Base-by-base conservation (phyloP, 2,888 invertebrate genomes). In the Cepaea hortensis region DNA sequence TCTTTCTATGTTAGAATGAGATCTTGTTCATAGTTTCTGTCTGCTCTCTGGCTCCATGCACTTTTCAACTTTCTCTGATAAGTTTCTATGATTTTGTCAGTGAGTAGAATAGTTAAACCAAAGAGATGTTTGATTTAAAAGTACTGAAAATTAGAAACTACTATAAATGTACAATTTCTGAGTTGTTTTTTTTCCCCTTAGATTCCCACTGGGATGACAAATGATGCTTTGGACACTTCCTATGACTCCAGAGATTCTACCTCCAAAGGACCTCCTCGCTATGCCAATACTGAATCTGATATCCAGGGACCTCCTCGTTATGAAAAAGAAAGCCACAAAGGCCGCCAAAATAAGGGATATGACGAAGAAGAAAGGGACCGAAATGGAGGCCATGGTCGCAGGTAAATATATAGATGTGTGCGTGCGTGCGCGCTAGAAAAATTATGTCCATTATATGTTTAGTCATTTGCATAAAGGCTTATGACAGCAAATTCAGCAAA, bases 181-280 rank as follows among this genome's bases (percentile, higher is more conserved):
- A 68, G 13, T 68, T 68, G 5, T 70, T n/a, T 70, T 15, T 35
- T 73, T n/a, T 2, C 35, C 23, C 62, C 73, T 15, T 15, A 82
- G 82, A 55, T 55, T 7, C n/a, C 35, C 20, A n/a, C 65, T 76
- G 85, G 85, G 13, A 79, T 70, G 79, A 77, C 79, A 65, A 85
- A 85, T 70, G 85, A 79, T 0, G 85, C 70, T 48, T 70, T 85
- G 79, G 85, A 85, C 48, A 85, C 50, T 15, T 85, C 79, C 61
- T 79, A 79, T 70, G 85, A 85, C 35, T 85, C 85, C 70, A 85
- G 23, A 20, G 85, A 85, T 62, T 85, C 85, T 62, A 50, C 7
- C n/a, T 55, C 18, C 15, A 62, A 68, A 9, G 79, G 68, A 9
- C 85, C 85, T n/a, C 85, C 85, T 70, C 85, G 79, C 7, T 85